Percentiles rank a stretch among this genome's conserved stretches.
These are phyloP conservation scores for Trissoscelio sp. DNA, from an alignment of 2,888 invertebrate genomes.

Conservation along the genomic window DNA sequence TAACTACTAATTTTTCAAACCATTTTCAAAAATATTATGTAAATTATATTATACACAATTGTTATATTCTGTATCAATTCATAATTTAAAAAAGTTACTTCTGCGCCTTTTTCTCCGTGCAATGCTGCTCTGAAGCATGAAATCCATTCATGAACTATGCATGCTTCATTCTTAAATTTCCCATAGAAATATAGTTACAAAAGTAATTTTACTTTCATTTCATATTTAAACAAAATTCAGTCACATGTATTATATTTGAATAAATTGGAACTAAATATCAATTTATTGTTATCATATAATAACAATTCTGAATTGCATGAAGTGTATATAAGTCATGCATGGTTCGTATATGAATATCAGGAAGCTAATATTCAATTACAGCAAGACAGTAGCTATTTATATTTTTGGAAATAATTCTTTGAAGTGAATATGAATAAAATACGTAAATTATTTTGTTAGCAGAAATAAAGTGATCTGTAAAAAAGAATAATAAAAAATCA, in stretches of 20 bases:
- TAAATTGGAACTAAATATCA: too few relatives aligned
- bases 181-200: background rate
- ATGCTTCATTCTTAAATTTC: background rate
- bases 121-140: background rate
- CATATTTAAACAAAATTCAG: too few relatives aligned
- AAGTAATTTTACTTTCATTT: background rate
- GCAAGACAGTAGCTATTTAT: background rate
- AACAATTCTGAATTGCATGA: constrained; percentile 11
- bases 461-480: background rate
- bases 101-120: background rate
- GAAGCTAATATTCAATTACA: background rate
- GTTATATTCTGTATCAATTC: background rate
- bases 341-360: constrained; percentile 2
- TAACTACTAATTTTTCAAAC: background rate
- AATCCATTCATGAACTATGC: constrained; percentile 10
- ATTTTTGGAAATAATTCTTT: background rate
- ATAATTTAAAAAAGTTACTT: background rate
- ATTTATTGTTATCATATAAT: background rate
- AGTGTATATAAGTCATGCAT: constrained; percentile 14
- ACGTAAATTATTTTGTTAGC: background rate
- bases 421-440: background rate
- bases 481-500: background rate
- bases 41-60: background rate
- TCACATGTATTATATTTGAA: too few relatives aligned
- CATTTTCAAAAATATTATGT: background rate